Evolutionary conservation across 2,797 vertebrate genomes (phyloP).

Genomic region (Graptemys geographica): DNA sequence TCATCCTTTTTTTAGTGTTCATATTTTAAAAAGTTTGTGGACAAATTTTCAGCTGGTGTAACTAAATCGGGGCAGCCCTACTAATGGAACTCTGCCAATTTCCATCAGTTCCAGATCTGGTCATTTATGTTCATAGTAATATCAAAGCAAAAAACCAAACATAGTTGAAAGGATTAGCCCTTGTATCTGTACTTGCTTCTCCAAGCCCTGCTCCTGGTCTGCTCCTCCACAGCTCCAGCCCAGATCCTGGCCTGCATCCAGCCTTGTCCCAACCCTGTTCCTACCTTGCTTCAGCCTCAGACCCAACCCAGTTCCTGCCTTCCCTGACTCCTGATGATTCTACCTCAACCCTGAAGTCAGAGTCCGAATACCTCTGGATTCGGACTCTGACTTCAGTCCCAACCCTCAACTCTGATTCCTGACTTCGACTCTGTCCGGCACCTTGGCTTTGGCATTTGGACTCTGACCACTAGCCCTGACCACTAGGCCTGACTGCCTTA

Average conservation of each 20-base stretch:
- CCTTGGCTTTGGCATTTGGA: not conserved
- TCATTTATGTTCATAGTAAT: not conserved
- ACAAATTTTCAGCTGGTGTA: not conserved
- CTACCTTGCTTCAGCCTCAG: not conserved
- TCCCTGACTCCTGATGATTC: not conserved
- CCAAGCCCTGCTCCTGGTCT: not conserved
- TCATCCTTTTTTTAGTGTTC: not conserved
- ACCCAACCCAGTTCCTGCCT: not conserved
- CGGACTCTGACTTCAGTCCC: not conserved
- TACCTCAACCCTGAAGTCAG: not conserved
- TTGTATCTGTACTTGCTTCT: not conserved
- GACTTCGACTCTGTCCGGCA: not conserved
- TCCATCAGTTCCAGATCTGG: not conserved
- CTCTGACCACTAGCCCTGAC: not conserved
- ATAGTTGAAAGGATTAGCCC: not conserved
- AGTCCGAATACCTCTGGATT: not conserved
- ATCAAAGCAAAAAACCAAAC: not conserved
- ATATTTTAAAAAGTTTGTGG: not conserved
- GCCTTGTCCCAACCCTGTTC: not conserved
- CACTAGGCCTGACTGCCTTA: not conserved
- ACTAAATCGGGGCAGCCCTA: not conserved
- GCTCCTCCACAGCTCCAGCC: not conserved
- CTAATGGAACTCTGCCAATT: not conserved
- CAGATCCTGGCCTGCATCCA: not conserved
- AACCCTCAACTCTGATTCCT: not conserved